A percentile compares a stretch with the other conserved stretches of the same genome.
These are phyloP conservation scores for Tachina lurida DNA, from an alignment of 2,888 invertebrate species.

Conservation along the genomic window DNA sequence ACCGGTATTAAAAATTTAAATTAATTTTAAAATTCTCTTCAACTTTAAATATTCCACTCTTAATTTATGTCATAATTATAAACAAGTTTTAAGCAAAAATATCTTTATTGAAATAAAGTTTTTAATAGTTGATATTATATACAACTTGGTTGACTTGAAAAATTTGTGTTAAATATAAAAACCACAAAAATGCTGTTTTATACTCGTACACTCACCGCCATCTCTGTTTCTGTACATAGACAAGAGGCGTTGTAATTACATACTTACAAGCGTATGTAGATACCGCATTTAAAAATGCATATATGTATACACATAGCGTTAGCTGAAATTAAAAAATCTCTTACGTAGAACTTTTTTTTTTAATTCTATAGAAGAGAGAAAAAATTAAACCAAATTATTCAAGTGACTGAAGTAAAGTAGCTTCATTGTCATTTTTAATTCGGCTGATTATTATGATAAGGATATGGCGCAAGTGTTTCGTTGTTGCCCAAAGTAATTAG, in stretches of 20 bases:
- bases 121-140: constrained; percentile 10
- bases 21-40: background rate
- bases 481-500: too few species aligned
- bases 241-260: constrained; percentile 48
- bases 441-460: too few species aligned
- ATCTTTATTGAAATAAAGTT: constrained; percentile 14
- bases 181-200: constrained; percentile 57
- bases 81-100: constrained; percentile 68
- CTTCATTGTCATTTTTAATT: too few species aligned
- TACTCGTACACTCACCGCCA: background rate
- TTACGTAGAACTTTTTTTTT: too few species aligned
- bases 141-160: constrained; percentile 32
- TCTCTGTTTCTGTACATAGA: background rate
- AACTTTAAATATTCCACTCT: constrained; percentile 17
- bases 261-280: background rate
- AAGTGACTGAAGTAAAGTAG: too few species aligned
- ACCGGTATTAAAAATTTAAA: background rate
- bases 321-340: too few species aligned
- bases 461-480: too few species aligned
- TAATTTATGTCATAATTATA: constrained; percentile 12
- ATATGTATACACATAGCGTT: background rate
- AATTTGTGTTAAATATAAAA: constrained; percentile 54
- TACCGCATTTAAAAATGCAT: background rate
- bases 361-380: too few species aligned
- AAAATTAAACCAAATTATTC: too few species aligned